Evolutionary conservation across 2,797 vertebrate species (phyloP).

Genomic region (Pipistrellus nathusii): DNA sequence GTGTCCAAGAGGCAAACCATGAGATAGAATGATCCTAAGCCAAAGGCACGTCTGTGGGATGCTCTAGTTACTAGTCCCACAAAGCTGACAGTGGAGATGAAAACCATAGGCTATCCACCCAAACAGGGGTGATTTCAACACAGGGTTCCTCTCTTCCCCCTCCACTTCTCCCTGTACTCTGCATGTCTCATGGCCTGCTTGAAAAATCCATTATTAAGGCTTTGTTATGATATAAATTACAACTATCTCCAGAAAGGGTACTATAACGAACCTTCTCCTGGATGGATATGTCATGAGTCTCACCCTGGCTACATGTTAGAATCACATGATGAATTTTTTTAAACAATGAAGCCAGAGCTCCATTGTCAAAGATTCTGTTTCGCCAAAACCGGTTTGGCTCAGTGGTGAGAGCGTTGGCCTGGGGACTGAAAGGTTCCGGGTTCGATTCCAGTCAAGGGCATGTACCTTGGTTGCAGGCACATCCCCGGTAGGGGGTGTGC

Average conservation of each 20-base stretch:
- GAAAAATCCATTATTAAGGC: background rate
- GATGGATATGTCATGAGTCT: background rate
- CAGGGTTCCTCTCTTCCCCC: background rate
- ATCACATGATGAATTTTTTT: background rate
- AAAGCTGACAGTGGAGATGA: background rate
- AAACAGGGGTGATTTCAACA: background rate
- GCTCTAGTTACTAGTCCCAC: background rate
- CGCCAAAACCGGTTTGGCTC: too few species aligned
- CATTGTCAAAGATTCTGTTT: background rate
- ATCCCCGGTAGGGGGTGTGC: too few species aligned
- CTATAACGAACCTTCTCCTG: background rate
- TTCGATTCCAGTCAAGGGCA: too few species aligned
- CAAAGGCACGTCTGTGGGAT: background rate
- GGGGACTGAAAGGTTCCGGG: too few species aligned
- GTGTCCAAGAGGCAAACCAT: background rate
- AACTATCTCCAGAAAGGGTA: background rate
- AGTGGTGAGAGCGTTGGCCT: too few species aligned
- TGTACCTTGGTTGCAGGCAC: too few species aligned
- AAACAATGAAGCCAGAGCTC: background rate
- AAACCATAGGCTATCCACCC: background rate
- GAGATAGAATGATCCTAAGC: background rate
- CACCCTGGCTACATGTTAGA: background rate
- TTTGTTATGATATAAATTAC: slow-evolving; percentile 13
- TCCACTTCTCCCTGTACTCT: background rate
- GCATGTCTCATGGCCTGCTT: background rate